These are phyloP conservation scores for Trichomycterus rosablanca DNA, from an alignment of 2,113 vertebrate genomes.

Conservation along the genomic window DNA sequence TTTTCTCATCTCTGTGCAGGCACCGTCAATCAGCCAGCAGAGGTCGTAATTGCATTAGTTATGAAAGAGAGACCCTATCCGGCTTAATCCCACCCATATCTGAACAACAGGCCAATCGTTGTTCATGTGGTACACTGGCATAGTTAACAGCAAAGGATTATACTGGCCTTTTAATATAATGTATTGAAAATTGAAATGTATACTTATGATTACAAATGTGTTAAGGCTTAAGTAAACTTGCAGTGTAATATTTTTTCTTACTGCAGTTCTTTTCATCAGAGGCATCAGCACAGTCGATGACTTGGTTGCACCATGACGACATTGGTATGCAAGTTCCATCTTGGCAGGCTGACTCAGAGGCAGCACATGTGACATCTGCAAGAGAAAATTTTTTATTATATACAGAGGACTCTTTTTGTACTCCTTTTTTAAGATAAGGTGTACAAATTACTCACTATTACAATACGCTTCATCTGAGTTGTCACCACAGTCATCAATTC, in stretches of 20 bases:
- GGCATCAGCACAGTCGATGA: constrained; percentile 89
- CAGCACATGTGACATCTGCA: constrained; percentile 78
- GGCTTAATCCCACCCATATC: too few species aligned
- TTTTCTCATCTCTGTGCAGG: too few species aligned
- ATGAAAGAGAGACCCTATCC: too few species aligned
- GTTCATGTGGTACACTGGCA: too few species aligned
- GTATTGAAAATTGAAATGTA: too few species aligned
- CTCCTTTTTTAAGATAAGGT: background rate
- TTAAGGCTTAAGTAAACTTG: too few species aligned
- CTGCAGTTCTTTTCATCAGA: constrained; percentile 94
- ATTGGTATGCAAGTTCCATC: constrained; percentile 84
- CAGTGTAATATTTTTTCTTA: constrained; percentile 60
- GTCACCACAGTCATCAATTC: constrained; percentile 90
- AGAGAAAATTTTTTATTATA: constrained; percentile 52
- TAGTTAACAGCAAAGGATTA: too few species aligned
- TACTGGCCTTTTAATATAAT: too few species aligned
- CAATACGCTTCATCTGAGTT: constrained; percentile 90
- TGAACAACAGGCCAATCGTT: too few species aligned
- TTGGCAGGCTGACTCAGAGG: constrained; percentile 81
- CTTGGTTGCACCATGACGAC: constrained; percentile 90
- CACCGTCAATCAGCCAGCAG: too few species aligned
- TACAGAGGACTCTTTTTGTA: constrained; percentile 2
- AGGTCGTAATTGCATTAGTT: too few species aligned
- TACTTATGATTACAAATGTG: too few species aligned
- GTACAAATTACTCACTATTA: constrained; percentile 75